Base-by-base conservation (phyloP, 35 echinoderm and acorn worm genomes). In the Acanthaster planci region DNA sequence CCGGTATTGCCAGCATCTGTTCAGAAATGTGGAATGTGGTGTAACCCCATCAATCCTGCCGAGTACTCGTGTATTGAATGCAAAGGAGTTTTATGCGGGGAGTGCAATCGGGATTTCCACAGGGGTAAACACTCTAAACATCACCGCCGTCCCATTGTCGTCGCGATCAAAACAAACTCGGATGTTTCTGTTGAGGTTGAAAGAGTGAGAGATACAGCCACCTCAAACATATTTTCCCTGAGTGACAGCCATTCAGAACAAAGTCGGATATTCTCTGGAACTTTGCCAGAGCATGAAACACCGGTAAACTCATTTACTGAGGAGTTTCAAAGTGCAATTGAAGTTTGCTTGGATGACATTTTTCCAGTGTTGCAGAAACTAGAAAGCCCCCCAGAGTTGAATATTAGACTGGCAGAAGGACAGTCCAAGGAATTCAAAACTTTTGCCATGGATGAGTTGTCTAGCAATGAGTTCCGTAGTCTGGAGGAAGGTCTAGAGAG, bases 41-140 rank as follows among this genome's bases (percentile, higher is more conserved):
- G 90, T 82, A 51, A 85, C 78, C 52, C 94, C 82, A 38, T 97
- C 38, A 97, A 93, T 52, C 53, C 82, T 80, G 94, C 90, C 47
- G 87, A 89, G 56, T 92, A 51, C 75, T 89, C 81, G 31, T 97
- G 94, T 51, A 64, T 90, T 81, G 94, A 97, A 51, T 97, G 94
- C 67, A 92, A 89, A 77, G 82, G 55, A 84, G 52, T 90, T 39
- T 77, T 93, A 44, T 97, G 94, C 57, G 34, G 23, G 39, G 94
- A 97, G 31, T 97, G 94, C 53, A 97, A 97, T 88, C 57, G 84
- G 39, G 87, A 79, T 76, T 92, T 90, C 78, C 94, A 97, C 67
- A 56, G 79, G 21, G 94, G 94, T 12, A 97, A 97, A 87, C 76
- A 93, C 56, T 86, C 94, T 0, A 88, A 80, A 76, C 94, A 97